Evolutionary conservation across 2,797 vertebrate genomes (phyloP), one percentile per base, ranked within the genome.

Genomic region (Macropodus opercularis): DNA sequence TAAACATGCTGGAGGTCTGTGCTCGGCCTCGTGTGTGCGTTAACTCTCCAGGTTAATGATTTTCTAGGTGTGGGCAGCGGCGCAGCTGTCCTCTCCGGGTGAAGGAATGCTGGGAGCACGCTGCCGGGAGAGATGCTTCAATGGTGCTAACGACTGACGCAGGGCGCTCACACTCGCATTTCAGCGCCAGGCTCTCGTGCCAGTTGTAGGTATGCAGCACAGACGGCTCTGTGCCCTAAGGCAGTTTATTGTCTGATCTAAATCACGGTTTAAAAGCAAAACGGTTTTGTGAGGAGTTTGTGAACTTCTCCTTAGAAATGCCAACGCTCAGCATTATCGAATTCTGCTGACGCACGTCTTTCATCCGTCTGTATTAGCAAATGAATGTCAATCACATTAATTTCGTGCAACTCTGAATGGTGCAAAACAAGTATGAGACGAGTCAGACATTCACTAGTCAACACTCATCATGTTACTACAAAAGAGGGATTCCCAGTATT

Each of bases 101-200:
- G 13, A 42, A 80, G 80, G 84, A 79, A 87, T 85, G 73, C 53
- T 23, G 46, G 56, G 72, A 64, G 47, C 69, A 54, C 1, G 8
- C 31, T 63, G 64, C 64, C 55, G 76, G 49, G 47, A 64, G 62
- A 63, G 54, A 55, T n/a, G 43, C 76, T 54, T 61, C 31, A 22
- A 53, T 31, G 63, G 66, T 27, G 69, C 79, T 73, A 80, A 81
- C 24, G 42, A 77, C 66, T 35, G 49, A 63, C 26, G 48, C n/a
- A 13, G 59, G 27, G 3, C 26, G 6, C 50, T 63, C 9, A 39
- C 52, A 75, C 50, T 48, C 55, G 62, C 59, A 27, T 36, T 47
- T 35, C 3, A 49, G 52, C 32, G 19, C 29, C 40, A 5, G 17
- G 32, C 41, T 38, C 31, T 27, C 41, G n/a, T 26, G 19, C 26